These are phyloP conservation scores for Aphaenogaster floridana DNA, from an alignment of 1,140 invertebrate genomes.

Conservation along the genomic window DNA sequence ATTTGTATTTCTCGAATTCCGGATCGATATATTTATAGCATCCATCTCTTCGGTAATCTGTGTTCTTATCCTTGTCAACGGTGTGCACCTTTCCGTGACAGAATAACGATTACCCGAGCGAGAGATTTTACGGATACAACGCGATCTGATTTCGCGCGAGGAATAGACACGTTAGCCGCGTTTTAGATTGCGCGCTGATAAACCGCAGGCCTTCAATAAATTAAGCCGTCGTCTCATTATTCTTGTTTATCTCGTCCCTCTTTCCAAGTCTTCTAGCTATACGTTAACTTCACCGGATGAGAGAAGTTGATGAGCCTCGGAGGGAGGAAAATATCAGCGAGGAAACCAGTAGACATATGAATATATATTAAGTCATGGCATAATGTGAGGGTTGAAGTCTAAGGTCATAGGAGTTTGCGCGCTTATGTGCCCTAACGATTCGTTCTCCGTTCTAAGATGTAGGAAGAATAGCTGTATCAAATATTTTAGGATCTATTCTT, in stretches of 20 bases:
- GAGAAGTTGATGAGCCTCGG: not conserved
- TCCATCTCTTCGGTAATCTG: constrained; percentile 15
- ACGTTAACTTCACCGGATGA: not conserved
- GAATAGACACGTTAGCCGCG: not conserved
- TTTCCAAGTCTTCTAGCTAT: constrained; percentile 2
- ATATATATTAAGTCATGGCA: not conserved
- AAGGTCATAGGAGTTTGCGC: not conserved
- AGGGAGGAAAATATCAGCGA: not conserved
- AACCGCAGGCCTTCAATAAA: constrained; percentile 15
- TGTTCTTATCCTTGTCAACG: constrained; percentile 2
- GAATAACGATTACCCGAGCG: not conserved
- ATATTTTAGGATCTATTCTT: constrained; percentile 5
- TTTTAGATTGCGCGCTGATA: constrained; percentile 29
- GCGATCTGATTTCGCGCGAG: not conserved
- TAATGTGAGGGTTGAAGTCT: not conserved
- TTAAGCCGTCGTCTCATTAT: constrained; percentile 13
- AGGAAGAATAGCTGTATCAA: not conserved
- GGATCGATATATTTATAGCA: not conserved
- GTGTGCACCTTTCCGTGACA: not conserved
- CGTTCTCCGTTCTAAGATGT: not conserved
- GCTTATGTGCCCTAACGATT: not conserved
- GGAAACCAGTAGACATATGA: not conserved
- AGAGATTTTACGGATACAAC: not conserved
- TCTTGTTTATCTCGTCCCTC: constrained; percentile 32
- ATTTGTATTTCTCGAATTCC: constrained; percentile 11